phyloP scores from a whole-genome alignment of 2,113 vertebrate species.

The Picathartes gymnocephalus region DNA sequence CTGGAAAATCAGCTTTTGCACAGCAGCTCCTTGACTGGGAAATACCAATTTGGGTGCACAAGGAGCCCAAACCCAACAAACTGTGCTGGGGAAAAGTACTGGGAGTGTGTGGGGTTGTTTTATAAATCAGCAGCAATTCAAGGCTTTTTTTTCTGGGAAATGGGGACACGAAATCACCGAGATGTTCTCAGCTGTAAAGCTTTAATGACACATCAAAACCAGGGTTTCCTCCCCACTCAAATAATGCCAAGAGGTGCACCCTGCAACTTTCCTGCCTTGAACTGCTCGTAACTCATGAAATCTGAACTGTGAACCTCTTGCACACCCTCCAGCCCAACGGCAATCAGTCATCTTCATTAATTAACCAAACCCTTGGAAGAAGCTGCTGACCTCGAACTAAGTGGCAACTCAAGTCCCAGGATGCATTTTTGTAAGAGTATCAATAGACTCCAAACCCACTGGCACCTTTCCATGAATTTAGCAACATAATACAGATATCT shows the following conservation, averaged over 20 bases:
- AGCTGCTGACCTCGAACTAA: background rate
- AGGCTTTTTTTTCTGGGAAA: background rate
- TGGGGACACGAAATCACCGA: fast-evolving
- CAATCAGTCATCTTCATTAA: background rate
- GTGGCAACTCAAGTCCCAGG: background rate
- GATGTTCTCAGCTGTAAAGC: background rate
- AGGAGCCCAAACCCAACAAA: background rate
- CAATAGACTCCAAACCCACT: background rate
- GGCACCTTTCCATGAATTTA: background rate
- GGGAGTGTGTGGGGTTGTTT: fast-evolving
- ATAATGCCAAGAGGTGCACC: background rate
- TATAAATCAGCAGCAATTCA: background rate
- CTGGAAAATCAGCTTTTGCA: conserved; percentile 48
- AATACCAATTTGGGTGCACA: background rate
- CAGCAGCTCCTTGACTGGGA: background rate
- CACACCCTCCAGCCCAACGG: background rate
- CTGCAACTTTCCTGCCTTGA: background rate
- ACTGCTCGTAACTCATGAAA: background rate
- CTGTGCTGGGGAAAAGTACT: background rate
- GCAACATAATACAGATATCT: background rate
- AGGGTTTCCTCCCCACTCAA: background rate
- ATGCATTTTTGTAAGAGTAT: background rate
- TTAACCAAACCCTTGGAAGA: background rate
- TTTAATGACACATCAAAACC: background rate
- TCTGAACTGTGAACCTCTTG: background rate